Evolutionary conservation across 2,797 vertebrate genomes (phyloP).

Genomic region (Microchirus variegatus): DNA sequence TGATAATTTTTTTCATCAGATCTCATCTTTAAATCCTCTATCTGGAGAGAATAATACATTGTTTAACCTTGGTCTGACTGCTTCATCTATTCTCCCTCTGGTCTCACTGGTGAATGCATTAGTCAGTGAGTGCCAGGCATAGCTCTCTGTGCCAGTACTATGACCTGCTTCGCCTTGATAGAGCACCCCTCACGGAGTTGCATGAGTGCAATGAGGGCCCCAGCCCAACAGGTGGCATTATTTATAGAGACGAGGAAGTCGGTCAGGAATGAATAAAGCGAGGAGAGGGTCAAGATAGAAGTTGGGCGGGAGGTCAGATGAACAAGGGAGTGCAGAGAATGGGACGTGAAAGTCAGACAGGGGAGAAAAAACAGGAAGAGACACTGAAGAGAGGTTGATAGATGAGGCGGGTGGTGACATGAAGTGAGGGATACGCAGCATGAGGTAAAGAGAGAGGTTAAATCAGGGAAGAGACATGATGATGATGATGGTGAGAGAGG

Average conservation of each 20-base stretch:
- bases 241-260: constrained; percentile 62
- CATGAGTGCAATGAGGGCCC: constrained; percentile 63
- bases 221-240: constrained; percentile 80
- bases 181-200: constrained; percentile 46
- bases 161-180: constrained; percentile 49
- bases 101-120: constrained; percentile 64
- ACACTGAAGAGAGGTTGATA: constrained; percentile 12
- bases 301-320: constrained; percentile 1
- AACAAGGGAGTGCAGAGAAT: not conserved
- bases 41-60: constrained; percentile 52
- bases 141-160: constrained; percentile 59
- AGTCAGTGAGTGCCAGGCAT: constrained; percentile 72
- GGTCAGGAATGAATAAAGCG: constrained; percentile 29
- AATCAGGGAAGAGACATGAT: constrained; percentile 3
- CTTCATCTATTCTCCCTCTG: constrained; percentile 56
- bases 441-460: constrained; percentile 3
- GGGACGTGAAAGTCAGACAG: constrained; percentile 1
- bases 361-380: not conserved
- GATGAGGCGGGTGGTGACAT: constrained; percentile 11
- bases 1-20: constrained; percentile 30
- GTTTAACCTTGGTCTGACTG: constrained; percentile 74
- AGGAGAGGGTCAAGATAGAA: constrained; percentile 18
- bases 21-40: constrained; percentile 36
- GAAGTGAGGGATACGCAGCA: constrained; percentile 2
- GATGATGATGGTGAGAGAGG: not conserved